These are phyloP conservation scores for Lacerta bilineata DNA, from an alignment of 2,797 vertebrate genomes.

Conservation along the genomic window DNA sequence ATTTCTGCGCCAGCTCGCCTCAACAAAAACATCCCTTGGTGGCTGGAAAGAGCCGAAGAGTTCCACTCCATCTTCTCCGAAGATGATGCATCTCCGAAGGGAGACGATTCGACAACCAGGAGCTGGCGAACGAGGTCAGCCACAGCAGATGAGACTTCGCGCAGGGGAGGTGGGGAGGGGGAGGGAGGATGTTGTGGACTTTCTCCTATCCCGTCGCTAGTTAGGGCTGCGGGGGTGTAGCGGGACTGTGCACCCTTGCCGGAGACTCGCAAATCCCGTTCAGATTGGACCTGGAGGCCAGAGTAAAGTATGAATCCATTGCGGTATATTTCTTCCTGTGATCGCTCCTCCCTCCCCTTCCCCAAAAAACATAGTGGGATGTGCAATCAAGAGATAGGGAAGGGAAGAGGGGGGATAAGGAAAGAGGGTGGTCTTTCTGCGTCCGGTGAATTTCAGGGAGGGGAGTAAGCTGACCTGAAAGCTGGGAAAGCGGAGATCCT, in stretches of 20 bases:
- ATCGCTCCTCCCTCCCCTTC: slow-evolving; percentile 64
- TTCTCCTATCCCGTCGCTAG: slow-evolving; percentile 47
- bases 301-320: slow-evolving; percentile 65
- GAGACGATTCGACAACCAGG: slow-evolving; percentile 43
- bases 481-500: slow-evolving; percentile 43
- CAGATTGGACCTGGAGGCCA: slow-evolving; percentile 36
- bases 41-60: slow-evolving; percentile 41
- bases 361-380: slow-evolving; percentile 24
- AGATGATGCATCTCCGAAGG: slow-evolving; percentile 54
- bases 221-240: background rate
- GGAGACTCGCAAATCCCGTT: slow-evolving; percentile 25
- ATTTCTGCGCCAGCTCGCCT: slow-evolving; percentile 44
- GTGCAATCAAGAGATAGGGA: slow-evolving; percentile 53
- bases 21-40: slow-evolving; percentile 21
- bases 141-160: slow-evolving; percentile 56
- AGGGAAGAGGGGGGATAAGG: slow-evolving; percentile 1
- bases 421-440: background rate
- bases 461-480: slow-evolving; percentile 54
- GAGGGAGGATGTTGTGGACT: slow-evolving; percentile 43
- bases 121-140: slow-evolving; percentile 29
- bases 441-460: slow-evolving; percentile 1
- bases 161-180: background rate
- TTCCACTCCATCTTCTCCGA: slow-evolving; percentile 64
- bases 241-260: slow-evolving; percentile 24
- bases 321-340: slow-evolving; percentile 65